A percentile compares a stretch with the other conserved stretches of the same genome.
These are phyloP conservation scores for Drosophila paramelanica DNA, from an alignment of 2,888 invertebrate genomes.

Conservation along the genomic window DNA sequence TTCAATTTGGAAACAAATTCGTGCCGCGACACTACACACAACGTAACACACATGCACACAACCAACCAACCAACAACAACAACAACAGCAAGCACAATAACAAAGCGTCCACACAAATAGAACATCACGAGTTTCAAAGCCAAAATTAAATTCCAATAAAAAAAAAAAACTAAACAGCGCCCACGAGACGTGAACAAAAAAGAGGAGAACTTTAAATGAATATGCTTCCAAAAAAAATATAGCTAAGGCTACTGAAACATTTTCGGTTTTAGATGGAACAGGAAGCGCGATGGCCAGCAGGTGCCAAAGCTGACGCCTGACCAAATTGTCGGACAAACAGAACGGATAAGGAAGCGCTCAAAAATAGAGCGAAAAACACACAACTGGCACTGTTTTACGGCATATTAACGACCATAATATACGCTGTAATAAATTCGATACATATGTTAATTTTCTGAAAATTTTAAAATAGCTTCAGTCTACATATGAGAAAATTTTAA, in stretches of 20 bases:
- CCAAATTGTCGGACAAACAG: conserved; percentile 70
- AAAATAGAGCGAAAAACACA: conserved; percentile 28
- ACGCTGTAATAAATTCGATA: conserved; percentile 9
- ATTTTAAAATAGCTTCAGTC: neutral
- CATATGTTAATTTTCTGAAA: neutral
- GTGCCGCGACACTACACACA: conserved; percentile 43
- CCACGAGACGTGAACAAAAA: conserved; percentile 22
- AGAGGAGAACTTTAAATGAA: neutral
- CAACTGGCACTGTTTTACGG: neutral
- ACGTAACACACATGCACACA: conserved; percentile 4
- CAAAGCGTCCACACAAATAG: conserved; percentile 47
- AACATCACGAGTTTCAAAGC: conserved; percentile 67
- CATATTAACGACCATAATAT: conserved; percentile 1
- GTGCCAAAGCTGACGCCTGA: conserved; percentile 75
- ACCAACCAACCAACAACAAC: neutral
- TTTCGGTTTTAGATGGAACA: conserved; percentile 60
- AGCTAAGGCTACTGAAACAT: conserved; percentile 40
- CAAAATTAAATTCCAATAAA: conserved; percentile 56
- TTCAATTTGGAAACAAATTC: conserved; percentile 75
- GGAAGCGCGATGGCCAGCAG: conserved; percentile 67
- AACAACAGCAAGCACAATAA: conserved; percentile 4
- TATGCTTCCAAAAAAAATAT: conserved; percentile 17
- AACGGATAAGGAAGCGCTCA: conserved; percentile 36
- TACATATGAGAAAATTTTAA: no score
- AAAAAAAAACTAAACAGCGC: conserved; percentile 35